Percentiles rank a stretch among this genome's conserved stretches.
Evolutionary conservation across 2,888 invertebrate genomes (phyloP).

Genomic region (Ornithoptera alexandrae): DNA sequence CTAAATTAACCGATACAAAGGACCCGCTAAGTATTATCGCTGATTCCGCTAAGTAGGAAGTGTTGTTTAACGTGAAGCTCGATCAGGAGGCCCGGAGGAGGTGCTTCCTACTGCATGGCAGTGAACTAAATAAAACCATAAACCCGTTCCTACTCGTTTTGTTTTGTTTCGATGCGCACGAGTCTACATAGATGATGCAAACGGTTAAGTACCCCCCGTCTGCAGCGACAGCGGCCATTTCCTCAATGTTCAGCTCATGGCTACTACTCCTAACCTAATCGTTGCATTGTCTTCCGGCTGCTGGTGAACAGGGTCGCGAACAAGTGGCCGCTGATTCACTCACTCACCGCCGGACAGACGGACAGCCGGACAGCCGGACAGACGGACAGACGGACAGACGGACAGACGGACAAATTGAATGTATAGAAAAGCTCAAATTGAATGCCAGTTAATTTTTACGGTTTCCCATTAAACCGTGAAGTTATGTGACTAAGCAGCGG

Average conservation of each 20-base stretch:
- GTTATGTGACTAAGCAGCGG: too few species aligned
- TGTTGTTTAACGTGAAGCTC: constrained; percentile 28
- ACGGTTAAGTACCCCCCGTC: too few species aligned
- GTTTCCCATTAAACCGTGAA: too few species aligned
- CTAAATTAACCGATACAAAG: constrained; percentile 18
- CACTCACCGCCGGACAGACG: constrained; percentile 1
- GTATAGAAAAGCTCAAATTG: not conserved
- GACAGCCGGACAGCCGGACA: not conserved
- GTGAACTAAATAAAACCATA: not conserved
- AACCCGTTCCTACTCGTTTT: too few species aligned
- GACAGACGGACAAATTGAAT: constrained; percentile 1
- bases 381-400: not conserved
- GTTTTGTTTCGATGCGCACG: too few species aligned
- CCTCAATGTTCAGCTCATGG: too few species aligned
- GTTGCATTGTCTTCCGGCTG: constrained; percentile 19
- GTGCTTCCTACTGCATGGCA: not conserved
- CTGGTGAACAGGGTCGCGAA: not conserved
- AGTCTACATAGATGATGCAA: too few species aligned
- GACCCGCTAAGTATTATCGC: constrained; percentile 15
- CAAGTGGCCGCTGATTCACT: constrained; percentile 22
- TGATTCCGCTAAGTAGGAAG: constrained; percentile 28
- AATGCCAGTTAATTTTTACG: not conserved
- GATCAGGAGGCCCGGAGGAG: constrained; percentile 15
- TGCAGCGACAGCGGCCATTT: too few species aligned
- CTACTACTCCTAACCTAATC: not conserved